Evolutionary conservation across 1,140 invertebrate genomes (phyloP).

Genomic region (Amphibalanus amphitrite): DNA sequence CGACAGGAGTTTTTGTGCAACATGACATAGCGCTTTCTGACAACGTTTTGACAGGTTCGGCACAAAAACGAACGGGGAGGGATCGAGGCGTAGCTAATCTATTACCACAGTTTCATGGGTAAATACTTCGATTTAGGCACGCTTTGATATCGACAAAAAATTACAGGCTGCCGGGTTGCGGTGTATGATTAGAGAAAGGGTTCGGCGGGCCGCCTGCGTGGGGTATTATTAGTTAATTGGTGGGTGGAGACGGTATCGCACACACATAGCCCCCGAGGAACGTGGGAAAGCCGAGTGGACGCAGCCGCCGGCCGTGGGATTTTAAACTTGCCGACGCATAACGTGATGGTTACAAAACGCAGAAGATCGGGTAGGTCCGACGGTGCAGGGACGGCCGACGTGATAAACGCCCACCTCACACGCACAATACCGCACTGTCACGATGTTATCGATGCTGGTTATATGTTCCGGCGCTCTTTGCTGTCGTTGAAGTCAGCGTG

Average conservation of each 20-base stretch:
- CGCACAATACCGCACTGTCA: no score
- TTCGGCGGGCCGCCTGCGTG: neutral
- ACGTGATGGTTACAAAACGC: no score
- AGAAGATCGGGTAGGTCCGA: no score
- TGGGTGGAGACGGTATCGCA: neutral
- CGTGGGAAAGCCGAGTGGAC: neutral
- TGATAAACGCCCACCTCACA: no score
- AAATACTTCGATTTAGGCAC: neutral
- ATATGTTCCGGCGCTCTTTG: no score
- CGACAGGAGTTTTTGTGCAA: neutral
- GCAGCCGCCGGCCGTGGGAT: no score
- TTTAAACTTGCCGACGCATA: no score
- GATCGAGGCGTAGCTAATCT: neutral
- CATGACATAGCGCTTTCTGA: neutral
- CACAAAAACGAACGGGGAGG: neutral
- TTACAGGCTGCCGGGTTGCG: neutral
- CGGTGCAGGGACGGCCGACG: no score
- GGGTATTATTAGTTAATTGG: neutral
- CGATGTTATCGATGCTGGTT: no score
- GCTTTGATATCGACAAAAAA: neutral
- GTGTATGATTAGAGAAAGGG: neutral
- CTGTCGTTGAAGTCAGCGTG: no score
- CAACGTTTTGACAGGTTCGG: neutral
- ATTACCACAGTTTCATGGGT: neutral
- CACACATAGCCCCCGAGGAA: neutral